phyloP scores from a whole-genome alignment of 2,113 vertebrate genomes.

The Lichenostomus cassidix region DNA sequence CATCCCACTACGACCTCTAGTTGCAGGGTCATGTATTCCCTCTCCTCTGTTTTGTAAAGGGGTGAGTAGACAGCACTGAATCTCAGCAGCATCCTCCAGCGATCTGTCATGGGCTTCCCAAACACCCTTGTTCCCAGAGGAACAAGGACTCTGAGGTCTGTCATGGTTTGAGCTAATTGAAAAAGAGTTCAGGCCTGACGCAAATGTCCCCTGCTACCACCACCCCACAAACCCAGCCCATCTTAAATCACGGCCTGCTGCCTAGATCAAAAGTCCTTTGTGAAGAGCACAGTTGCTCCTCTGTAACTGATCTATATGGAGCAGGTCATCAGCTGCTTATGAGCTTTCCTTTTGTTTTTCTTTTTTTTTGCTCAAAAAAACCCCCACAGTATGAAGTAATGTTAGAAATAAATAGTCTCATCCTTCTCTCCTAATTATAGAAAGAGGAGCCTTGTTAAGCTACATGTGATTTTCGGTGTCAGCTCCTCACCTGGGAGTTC shows the following conservation, averaged over 20 bases:
- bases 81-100: accelerated
- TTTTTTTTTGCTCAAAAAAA: background rate
- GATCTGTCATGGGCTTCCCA: background rate
- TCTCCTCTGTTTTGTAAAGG: background rate
- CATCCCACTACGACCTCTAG: background rate
- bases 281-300: slow-evolving; percentile 32
- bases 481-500: background rate
- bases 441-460: background rate
- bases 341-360: background rate
- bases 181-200: background rate
- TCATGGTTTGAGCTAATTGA: background rate
- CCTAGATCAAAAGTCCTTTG: slow-evolving; percentile 47
- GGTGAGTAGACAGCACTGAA: accelerated
- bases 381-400: background rate
- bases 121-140: background rate
- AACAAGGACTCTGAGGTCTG: background rate
- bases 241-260: slow-evolving; percentile 5
- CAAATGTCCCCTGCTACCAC: background rate
- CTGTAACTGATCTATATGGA: background rate
- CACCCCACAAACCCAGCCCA: background rate
- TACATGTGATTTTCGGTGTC: background rate
- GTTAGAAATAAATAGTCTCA: background rate
- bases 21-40: background rate
- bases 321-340: slow-evolving; percentile 30
- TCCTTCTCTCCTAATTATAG: background rate